Conservation (phyloP, 2,797 vertebrate species). For the Siniperca undulata region DNA sequence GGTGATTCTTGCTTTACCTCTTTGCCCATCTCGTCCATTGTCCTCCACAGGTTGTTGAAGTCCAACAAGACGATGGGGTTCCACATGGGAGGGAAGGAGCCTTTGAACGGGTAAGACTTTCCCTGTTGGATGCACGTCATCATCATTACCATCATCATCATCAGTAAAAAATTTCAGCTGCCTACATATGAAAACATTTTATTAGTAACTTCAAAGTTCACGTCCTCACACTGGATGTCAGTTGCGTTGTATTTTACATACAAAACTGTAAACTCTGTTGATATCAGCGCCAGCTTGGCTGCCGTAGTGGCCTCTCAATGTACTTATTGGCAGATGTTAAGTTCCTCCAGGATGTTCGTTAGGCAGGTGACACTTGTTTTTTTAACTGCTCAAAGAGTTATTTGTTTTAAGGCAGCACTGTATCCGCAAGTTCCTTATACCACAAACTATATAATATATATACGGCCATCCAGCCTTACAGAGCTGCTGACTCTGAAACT, state of each 20-base stretch:
- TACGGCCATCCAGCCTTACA: too few species aligned
- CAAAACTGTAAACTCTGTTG: neutral
- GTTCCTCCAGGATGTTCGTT: neutral
- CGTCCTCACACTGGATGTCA: neutral
- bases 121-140: constrained; percentile 84
- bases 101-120: constrained; percentile 92
- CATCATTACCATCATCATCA: neutral
- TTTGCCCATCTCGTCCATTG: constrained; percentile 94
- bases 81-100: constrained; percentile 91
- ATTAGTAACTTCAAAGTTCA: too few species aligned
- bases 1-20: constrained; percentile 84
- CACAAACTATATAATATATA: neutral
- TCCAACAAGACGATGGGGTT: constrained; percentile 93
- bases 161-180: too few species aligned
- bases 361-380: neutral
- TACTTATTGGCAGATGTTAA: neutral
- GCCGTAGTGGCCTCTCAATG: neutral
- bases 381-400: too few species aligned
- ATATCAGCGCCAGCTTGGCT: neutral
- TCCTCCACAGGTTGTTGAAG: constrained; percentile 96
- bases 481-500: neutral
- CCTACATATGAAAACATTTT: neutral
- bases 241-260: neutral
- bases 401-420: neutral
- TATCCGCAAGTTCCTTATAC: neutral